Percentiles rank a stretch among this genome's conserved stretches.
These are phyloP conservation scores for Platorchestia sp. DNA, from an alignment of 1,140 invertebrate species.

Conservation along the genomic window DNA sequence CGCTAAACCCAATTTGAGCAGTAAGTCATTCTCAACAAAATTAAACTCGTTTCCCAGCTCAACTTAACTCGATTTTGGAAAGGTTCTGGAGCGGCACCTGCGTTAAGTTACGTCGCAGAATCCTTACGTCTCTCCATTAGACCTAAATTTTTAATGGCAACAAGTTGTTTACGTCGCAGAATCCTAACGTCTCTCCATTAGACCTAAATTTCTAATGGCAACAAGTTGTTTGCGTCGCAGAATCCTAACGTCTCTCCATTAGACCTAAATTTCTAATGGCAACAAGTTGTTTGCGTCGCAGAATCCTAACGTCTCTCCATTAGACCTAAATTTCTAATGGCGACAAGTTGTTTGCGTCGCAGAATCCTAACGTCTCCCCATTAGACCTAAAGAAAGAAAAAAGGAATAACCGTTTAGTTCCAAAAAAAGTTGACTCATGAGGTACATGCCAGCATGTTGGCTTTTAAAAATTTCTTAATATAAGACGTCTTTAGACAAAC, in stretches of 20 bases:
- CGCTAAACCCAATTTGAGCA: not conserved
- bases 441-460: no score
- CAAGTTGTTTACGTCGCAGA: not conserved
- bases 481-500: no score
- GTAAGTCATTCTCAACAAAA: not conserved
- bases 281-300: not conserved
- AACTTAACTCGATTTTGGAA: not conserved
- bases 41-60: not conserved
- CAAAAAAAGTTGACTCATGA: no score
- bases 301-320: not conserved
- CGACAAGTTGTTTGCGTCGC: not conserved
- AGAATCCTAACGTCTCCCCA: not conserved
- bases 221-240: not conserved
- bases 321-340: not conserved
- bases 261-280: not conserved
- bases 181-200: not conserved
- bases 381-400: no score
- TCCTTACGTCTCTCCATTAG: no score
- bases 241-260: not conserved
- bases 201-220: not conserved
- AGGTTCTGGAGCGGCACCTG: not conserved
- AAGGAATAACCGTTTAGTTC: no score
- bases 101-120: not conserved
- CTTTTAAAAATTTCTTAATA: no score
- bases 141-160: no score